Evolutionary conservation across 2,797 vertebrate genomes (phyloP), one percentile per base, ranked within the genome.

Genomic region (Triplophysa bombifrons): DNA sequence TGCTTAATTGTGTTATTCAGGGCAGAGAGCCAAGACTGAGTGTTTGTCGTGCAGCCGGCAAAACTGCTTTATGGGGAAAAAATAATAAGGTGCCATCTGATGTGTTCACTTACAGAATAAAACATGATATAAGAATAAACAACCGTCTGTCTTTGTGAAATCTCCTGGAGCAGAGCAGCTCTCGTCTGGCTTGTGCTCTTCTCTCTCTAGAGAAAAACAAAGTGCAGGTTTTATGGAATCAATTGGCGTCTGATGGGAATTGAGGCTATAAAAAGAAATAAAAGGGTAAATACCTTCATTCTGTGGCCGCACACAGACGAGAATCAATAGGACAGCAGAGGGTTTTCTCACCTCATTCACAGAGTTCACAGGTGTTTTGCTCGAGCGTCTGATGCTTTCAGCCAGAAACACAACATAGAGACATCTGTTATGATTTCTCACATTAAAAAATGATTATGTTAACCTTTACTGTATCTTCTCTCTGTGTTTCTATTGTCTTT

Each of bases 351-450:
- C 58, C 58, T 4, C 0, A 10, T 82, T 89, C 82, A 88, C 87
- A 25, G 1, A 0, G 3, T 82, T 89, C 82, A 88, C 87, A 89
- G 76, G 12, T 13, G 3, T 38, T 67, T 67, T 63, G 60, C 76
- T 65, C 46, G n/a, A 80, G 73, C 80, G 76, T 25, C 46, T 76
- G 80, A 11, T 41, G 41, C 41, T 10, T 10, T 75, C 46, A 48
- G 56, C 3, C 56, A 58, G 3, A 17, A 10, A 9, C 20, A 74
- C 41, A 11, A 74, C 41, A 41, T 2, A 41, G 41, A 74, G 61
- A 78, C 71, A 82, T 89, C 89, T 76, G 60, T 67, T 88, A 85
- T 89, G 88, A 88, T 87, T 86, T 75, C 70, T 72, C 67, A 50
- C 64, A 41, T 41, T 41, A 41, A 10, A 41, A 11, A 41, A 41